These are phyloP conservation scores for Spea hammondii DNA, from an alignment of 2,797 vertebrate species.

Conservation along the genomic window DNA sequence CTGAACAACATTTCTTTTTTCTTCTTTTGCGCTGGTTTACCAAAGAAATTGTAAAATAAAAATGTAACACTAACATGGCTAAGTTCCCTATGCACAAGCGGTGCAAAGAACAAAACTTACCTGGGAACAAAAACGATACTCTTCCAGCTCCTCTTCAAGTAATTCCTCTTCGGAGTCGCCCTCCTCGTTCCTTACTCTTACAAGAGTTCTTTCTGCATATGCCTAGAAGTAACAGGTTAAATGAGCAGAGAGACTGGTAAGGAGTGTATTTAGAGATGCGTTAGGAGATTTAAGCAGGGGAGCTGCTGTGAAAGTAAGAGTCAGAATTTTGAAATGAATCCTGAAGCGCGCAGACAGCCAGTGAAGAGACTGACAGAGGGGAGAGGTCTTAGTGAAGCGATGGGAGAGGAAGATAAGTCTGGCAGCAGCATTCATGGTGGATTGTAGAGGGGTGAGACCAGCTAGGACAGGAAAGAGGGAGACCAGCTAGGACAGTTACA, in stretches of 20 bases:
- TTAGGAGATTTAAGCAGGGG: background rate
- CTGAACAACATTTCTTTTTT: conserved; percentile 80
- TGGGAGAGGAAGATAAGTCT: no score
- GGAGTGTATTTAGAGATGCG: no score
- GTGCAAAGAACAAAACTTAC: conserved; percentile 57
- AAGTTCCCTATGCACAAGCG: background rate
- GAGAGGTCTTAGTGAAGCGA: no score
- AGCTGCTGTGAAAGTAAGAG: no score
- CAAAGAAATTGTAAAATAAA: conserved; percentile 54
- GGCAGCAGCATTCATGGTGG: no score
- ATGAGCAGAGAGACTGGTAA: no score
- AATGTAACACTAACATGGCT: conserved; percentile 23
- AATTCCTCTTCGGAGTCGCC: conserved; percentile 66
- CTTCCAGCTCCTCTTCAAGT: conserved; percentile 65
- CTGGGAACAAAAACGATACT: conserved; percentile 64
- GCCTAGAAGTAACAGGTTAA: conserved; percentile 61
- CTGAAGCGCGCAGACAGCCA: no score
- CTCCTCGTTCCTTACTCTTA: conserved; percentile 58
- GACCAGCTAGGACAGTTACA: no score
- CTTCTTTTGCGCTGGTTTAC: conserved; percentile 72
- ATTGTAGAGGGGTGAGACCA: no score
- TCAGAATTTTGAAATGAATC: no score
- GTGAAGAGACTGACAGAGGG: no score
- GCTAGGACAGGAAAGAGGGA: no score
- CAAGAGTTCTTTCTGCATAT: conserved; percentile 68